Base-by-base conservation (phyloP, 2,797 vertebrate species). In the Podarcis lilfordi region DNA sequence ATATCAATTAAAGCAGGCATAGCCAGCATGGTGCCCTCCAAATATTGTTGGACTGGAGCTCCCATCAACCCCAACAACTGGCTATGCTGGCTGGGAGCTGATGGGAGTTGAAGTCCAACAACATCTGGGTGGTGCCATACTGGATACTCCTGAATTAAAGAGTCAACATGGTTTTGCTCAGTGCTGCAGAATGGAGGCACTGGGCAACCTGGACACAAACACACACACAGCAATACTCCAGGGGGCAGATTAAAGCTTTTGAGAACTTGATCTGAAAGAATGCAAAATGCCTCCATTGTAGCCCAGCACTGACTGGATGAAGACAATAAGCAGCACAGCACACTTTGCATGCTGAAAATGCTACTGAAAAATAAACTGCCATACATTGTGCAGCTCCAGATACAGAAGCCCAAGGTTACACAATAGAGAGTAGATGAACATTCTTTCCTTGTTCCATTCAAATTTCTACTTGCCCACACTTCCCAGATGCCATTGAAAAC, bases 401-500 rank as follows among this genome's bases (percentile, higher is more conserved):
- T 43, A n/a, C 21, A 75, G 40, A n/a, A 66, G 27, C 55, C 15
- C 69, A 43, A 59, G 82, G 17, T 4, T 59, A 32, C 29, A 64
- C 11, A 6, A 37, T 37, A 66, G 40, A 66, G 59, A 76, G 37
- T 59, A 13, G 13, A 61, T 17, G 66, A 79, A 78, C 25, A 7
- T 32, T 64, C 40, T 50, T 64, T 45, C 9, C 74, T 72, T 13
- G 66, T 68, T 45, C 78, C 71, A 75, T 68, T 80, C 59, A 81
- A 79, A 23, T 50, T 45, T 40, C 4, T 29, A 72, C 19, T 74
- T 61, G 79, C 55, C 69, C 50, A 61, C 68, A 81, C 84, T 75
- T 89, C 59, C 55, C 25, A 81, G 40, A 85, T 89, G 69, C 69
- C 82, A 81, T n/a, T 68, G 71, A 66, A 85, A 79, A 43, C 27